A percentile compares a stretch with the other conserved stretches of the same genome.
Evolutionary conservation across 1,140 invertebrate species (phyloP).

Genomic region (Paramacrobiotus metropolitanus): DNA sequence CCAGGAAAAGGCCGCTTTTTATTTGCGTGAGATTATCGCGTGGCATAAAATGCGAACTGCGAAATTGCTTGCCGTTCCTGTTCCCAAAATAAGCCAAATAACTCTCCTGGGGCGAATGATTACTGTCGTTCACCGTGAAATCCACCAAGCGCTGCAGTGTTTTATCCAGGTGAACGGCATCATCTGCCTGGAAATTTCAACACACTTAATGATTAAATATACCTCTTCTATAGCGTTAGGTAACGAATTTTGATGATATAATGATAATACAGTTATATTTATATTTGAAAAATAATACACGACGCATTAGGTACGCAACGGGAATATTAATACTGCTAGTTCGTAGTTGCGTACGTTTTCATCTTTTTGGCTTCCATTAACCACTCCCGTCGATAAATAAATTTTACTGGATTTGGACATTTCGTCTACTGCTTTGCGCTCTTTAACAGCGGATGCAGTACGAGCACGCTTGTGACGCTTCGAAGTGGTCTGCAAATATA

Average conservation of each 20-base stretch:
- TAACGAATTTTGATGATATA: neutral
- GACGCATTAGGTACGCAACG: neutral
- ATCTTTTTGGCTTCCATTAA: too few relatives aligned
- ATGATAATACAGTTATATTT: neutral
- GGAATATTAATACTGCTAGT: too few relatives aligned
- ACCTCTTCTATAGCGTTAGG: neutral
- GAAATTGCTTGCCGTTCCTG: neutral
- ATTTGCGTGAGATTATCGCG: too few relatives aligned
- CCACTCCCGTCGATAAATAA: too few relatives aligned
- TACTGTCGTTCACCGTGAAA: neutral
- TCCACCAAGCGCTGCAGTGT: neutral
- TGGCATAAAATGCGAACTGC: neutral
- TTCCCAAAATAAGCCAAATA: neutral
- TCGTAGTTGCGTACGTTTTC: too few relatives aligned
- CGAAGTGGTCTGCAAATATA: too few relatives aligned
- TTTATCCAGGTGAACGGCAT: neutral
- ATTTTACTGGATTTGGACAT: too few relatives aligned
- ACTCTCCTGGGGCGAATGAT: neutral
- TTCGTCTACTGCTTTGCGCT: too few relatives aligned
- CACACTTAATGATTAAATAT: neutral
- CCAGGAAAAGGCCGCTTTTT: too few relatives aligned
- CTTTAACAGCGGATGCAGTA: too few relatives aligned
- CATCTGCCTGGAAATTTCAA: neutral
- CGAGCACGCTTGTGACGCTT: too few relatives aligned
- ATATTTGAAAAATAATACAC: neutral